Evolutionary conservation across 2,797 vertebrate genomes (phyloP), one percentile per base, ranked within the genome.

Genomic region (Molossus alvarezi): DNA sequence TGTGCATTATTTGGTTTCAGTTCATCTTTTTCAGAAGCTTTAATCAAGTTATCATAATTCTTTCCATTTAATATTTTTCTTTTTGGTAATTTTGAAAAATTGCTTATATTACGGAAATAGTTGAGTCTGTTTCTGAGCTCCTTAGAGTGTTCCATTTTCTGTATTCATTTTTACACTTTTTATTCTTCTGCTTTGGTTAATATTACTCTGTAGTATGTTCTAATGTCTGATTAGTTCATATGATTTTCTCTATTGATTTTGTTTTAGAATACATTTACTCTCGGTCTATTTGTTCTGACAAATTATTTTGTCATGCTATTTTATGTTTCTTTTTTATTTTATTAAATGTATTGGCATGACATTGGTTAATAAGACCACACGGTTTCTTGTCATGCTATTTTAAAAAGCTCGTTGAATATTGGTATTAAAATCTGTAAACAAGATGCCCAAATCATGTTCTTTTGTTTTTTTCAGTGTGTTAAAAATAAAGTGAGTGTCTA

Each of bases 201-300:
- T 64, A 57, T 72, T 94, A 51, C 12, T 83, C 29, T 73, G 11
- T 86, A 73, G 29, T 88, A 67, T 58, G 33, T 94, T 60, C 48
- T 96, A 60, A 84, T 84, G n/a, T 91, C 76, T 87, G 18, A 91
- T 62, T 71, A 60, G 41, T 83, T 37, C 33, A 45, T 55, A 57
- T 11, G 90, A 76, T 60, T 91, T 96, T 94, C 21, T 91, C 20
- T 85, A 62, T 77, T 85, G 37, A 90, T 93, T 93, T 82, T 93
- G 55, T 60, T 96, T 93, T 51, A 6, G 65, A 80, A 80, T 55
- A 14, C 62, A 88, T 88, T 90, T 88, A 82, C 53, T 90, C 55
- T 51, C 90, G 60, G 20, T n/a, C 55, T 88, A 0, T 73, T 64
- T 77, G 20, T 81, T 94, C 91, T 91, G n/a, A 72, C 8, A 86